Conservation (phyloP, 2,113 vertebrate species). For the Notothenia coriiceps region DNA sequence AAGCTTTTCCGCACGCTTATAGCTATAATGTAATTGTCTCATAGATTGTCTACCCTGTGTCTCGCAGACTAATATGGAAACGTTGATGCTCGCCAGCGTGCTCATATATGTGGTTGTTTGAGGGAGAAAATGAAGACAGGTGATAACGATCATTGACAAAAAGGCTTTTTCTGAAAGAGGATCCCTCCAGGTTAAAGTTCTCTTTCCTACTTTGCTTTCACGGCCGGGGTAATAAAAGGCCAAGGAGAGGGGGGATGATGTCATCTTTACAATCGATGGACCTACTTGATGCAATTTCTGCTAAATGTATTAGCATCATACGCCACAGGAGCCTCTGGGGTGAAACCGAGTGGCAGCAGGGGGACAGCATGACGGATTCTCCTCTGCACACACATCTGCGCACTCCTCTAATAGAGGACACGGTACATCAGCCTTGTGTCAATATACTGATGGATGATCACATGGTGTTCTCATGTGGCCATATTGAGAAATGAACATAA, state of each 20-base stretch:
- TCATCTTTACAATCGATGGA: slow-evolving; percentile 73
- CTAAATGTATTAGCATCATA: slow-evolving; percentile 71
- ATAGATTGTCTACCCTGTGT: slow-evolving; percentile 45
- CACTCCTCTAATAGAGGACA: slow-evolving; percentile 9
- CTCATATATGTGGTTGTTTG: not conserved
- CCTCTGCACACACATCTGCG: slow-evolving; percentile 39
- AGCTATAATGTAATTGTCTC: slow-evolving; percentile 65
- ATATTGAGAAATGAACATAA: slow-evolving; percentile 10
- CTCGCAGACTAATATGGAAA: slow-evolving; percentile 74
- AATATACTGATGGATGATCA: slow-evolving; percentile 8
- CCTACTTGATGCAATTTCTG: slow-evolving; percentile 69
- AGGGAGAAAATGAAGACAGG: slow-evolving; percentile 12
- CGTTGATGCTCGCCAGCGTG: slow-evolving; percentile 30
- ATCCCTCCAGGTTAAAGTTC: slow-evolving; percentile 59
- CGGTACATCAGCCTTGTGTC: slow-evolving; percentile 10
- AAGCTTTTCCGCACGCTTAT: slow-evolving; percentile 49
- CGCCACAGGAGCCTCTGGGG: slow-evolving; percentile 54
- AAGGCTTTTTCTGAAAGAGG: slow-evolving; percentile 57
- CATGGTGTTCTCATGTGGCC: not conserved
- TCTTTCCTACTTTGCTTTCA: slow-evolving; percentile 26
- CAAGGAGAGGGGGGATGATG: slow-evolving; percentile 66
- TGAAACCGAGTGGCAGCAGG: slow-evolving; percentile 41
- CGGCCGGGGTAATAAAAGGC: slow-evolving; percentile 14
- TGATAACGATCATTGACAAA: slow-evolving; percentile 35
- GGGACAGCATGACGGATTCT: slow-evolving; percentile 25